Evolutionary conservation across 2,797 vertebrate species (phyloP).

Genomic region (Pangasius krempfi): DNA sequence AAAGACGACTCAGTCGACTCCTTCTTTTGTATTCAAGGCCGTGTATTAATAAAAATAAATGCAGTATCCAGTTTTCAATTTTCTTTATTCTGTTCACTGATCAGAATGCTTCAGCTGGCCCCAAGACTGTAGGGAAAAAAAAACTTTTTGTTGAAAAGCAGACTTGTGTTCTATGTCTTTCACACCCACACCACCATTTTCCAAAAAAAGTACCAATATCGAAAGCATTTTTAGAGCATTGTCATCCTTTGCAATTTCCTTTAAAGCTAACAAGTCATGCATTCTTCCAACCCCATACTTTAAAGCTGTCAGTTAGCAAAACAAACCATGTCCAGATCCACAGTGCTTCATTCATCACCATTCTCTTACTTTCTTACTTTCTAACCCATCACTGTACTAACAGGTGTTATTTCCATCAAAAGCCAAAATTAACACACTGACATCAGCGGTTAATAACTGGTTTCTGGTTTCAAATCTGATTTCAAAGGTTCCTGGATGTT

Average conservation of each 20-base stretch:
- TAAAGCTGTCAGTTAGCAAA: not conserved
- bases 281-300: not conserved
- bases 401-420: not conserved
- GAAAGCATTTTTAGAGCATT: not conserved
- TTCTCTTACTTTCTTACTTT: not conserved
- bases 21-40: not conserved
- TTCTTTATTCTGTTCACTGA: not conserved
- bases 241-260: not conserved
- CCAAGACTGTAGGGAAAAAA: not conserved
- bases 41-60: slow-evolving; percentile 16
- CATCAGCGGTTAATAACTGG: not conserved
- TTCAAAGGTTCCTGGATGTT: not conserved
- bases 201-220: not conserved
- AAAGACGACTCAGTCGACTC: not conserved
- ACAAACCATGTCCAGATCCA: not conserved
- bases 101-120: not conserved
- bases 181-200: too few relatives aligned
- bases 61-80: not conserved
- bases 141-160: not conserved
- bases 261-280: not conserved
- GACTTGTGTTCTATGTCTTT: not conserved
- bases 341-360: not conserved
- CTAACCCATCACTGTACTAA: not conserved
- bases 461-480: not conserved
- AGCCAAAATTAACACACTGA: not conserved